A percentile compares a stretch with the other conserved stretches of the same genome.
Evolutionary conservation across 1,140 invertebrate species (phyloP).

Genomic region (Drosophila suzukii): DNA sequence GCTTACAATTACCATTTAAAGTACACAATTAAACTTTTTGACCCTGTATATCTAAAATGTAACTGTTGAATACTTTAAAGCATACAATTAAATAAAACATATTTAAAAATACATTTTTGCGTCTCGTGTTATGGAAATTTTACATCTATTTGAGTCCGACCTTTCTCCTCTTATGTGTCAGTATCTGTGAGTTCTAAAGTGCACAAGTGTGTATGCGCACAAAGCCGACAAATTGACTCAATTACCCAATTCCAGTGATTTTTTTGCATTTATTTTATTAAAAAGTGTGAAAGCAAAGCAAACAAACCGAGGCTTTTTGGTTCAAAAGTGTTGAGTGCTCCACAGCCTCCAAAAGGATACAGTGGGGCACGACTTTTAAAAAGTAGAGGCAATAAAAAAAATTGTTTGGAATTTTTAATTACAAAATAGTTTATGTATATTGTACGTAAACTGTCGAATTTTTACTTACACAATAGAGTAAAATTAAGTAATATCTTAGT

Average conservation of each 20-base stretch:
- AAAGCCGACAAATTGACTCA: conserved; percentile 77
- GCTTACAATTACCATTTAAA: background rate
- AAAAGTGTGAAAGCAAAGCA: conserved; percentile 76
- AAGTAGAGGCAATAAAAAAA: background rate
- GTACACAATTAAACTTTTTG: background rate
- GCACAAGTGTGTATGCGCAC: conserved; percentile 9
- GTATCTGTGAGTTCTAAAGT: background rate
- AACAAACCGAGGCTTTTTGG: conserved; percentile 47
- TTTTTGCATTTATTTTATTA: conserved; percentile 83
- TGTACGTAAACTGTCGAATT: no score
- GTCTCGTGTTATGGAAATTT: conserved; percentile 29
- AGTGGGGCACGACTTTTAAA: conserved; percentile 27
- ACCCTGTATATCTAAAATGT: conserved; percentile 6
- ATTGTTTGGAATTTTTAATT: background rate
- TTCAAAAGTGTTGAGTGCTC: conserved; percentile 18
- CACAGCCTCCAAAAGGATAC: conserved; percentile 24
- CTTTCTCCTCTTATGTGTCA: conserved; percentile 29
- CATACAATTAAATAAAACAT: conserved; percentile 32
- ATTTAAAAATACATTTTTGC: conserved; percentile 29
- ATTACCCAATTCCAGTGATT: conserved; percentile 79
- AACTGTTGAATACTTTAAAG: conserved; percentile 3
- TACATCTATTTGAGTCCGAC: conserved; percentile 40
- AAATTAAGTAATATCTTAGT: no score
- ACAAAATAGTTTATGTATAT: background rate
- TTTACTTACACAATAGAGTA: no score